Conservation (phyloP, 2,797 vertebrate genomes). For the Clarias platycephalus region DNA sequence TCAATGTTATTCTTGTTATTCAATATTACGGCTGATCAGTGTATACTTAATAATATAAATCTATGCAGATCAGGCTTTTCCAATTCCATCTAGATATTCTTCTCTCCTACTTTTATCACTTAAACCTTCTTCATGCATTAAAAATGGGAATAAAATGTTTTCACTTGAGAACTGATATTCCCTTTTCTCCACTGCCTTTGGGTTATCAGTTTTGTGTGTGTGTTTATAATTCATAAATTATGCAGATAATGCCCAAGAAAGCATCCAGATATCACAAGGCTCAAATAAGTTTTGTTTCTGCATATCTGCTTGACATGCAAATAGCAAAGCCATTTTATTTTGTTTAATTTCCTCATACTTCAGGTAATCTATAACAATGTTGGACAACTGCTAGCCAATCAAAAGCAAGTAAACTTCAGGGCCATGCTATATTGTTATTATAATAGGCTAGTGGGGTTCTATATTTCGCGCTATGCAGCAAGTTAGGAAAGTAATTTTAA, state of each 20-base stretch:
- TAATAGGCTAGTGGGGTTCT: background rate
- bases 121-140: constrained; percentile 1
- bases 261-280: background rate
- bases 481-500: background rate
- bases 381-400: background rate
- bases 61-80: background rate
- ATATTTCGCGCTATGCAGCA: background rate
- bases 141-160: background rate
- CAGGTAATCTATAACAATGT: background rate
- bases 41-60: background rate
- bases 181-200: background rate
- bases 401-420: background rate
- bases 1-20: too few species aligned
- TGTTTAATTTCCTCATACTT: background rate
- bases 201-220: background rate
- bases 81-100: background rate
- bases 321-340: background rate
- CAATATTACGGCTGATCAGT: too few species aligned
- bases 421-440: background rate
- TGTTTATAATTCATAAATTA: background rate
- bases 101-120: background rate
- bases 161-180: background rate
- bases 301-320: background rate
- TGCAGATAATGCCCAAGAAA: background rate
- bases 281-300: background rate